Percentiles rank a stretch among this genome's conserved stretches.
phyloP scores from a whole-genome alignment of 2,113 vertebrate genomes.

The Arvicanthis niloticus region DNA sequence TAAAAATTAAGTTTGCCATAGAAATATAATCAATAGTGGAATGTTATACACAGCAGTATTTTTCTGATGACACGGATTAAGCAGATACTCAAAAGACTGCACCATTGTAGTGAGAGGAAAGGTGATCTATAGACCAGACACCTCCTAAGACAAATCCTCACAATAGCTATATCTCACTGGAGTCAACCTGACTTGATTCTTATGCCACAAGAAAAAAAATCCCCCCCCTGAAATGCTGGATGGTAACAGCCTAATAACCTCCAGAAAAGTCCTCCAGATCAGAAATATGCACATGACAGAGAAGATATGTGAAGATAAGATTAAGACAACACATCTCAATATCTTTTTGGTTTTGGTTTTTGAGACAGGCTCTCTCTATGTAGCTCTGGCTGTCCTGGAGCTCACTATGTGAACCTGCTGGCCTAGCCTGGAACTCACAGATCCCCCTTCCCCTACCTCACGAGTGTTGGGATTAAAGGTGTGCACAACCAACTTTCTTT shows the following conservation, averaged over 20 bases:
- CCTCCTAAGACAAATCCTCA: not conserved
- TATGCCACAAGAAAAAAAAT: constrained; percentile 15
- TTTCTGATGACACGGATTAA: constrained; percentile 10
- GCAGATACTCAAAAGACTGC: constrained; percentile 4
- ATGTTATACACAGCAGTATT: not conserved
- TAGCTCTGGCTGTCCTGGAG: not conserved
- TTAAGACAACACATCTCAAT: constrained; percentile 2
- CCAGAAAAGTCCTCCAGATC: constrained; percentile 19
- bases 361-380: not conserved
- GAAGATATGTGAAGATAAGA: constrained; percentile 14
- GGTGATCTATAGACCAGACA: not conserved
- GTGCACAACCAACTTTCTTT: not conserved
- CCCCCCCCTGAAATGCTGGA: constrained; percentile 4
- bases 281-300: constrained; percentile 60
- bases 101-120: not conserved
- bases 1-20: constrained; percentile 33
- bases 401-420: not conserved
- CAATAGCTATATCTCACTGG: not conserved
- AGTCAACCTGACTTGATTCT: constrained; percentile 28
- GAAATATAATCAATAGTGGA: not conserved
- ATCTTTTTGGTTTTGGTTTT: not conserved
- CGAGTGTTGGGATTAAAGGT: not conserved
- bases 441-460: not conserved
- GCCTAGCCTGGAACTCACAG: not conserved
- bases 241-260: constrained; percentile 15